These are phyloP conservation scores for Toxostoma redivivum DNA, from an alignment of 2,113 vertebrate genomes.

Conservation along the genomic window DNA sequence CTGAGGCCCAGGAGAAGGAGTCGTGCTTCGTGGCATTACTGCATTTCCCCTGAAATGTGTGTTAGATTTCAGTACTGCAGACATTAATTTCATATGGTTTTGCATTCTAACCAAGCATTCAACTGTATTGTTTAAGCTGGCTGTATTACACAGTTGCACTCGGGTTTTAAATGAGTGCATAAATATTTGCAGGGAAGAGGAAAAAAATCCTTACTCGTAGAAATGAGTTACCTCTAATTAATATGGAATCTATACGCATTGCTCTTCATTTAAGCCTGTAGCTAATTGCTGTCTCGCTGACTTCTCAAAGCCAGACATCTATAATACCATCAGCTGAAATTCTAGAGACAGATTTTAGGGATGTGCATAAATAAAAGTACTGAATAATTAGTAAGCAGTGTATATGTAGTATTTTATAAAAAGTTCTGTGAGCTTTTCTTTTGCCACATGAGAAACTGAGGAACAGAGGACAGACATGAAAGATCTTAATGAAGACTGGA, in stretches of 20 bases:
- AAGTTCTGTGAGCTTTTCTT: neutral
- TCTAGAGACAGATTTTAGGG: neutral
- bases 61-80: neutral
- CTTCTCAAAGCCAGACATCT: neutral
- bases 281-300: neutral
- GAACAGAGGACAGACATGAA: neutral
- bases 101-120: neutral
- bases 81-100: neutral
- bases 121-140: neutral
- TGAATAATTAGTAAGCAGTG: neutral
- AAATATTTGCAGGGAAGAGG: neutral
- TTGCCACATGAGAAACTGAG: neutral
- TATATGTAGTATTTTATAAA: neutral
- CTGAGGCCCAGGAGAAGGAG: constrained; percentile 35
- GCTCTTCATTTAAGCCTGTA: neutral
- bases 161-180: neutral
- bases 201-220: neutral
- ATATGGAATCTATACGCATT: neutral
- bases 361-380: neutral
- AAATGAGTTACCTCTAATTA: neutral
- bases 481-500: neutral
- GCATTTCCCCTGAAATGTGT: neutral
- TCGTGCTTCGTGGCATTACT: neutral
- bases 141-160: neutral
- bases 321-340: neutral